A percentile compares a stretch with the other conserved stretches of the same genome.
These are phyloP conservation scores for Nemotelus pantherinus DNA, from an alignment of 2,888 invertebrate species.

Conservation along the genomic window DNA sequence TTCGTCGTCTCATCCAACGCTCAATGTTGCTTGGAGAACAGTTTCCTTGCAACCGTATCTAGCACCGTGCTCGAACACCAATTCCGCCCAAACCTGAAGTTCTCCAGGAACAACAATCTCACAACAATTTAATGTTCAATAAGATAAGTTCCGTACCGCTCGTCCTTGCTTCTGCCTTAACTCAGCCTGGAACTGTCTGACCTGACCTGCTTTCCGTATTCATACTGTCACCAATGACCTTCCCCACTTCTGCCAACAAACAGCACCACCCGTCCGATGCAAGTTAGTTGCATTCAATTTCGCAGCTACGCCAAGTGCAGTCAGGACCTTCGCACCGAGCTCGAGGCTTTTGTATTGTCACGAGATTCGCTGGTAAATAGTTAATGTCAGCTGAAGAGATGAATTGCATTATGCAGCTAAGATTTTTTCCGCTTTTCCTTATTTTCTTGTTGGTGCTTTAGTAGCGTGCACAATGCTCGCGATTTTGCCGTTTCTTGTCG, in stretches of 20 bases:
- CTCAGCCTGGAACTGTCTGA: no score
- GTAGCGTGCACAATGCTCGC: background rate
- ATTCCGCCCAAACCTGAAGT: background rate
- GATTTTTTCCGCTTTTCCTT: background rate
- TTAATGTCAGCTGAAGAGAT: conserved; percentile 24
- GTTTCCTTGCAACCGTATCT: no score
- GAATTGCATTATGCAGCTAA: conserved; percentile 27
- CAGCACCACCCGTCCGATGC: background rate
- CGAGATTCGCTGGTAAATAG: conserved; percentile 20
- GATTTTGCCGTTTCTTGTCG: background rate
- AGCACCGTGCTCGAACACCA: background rate
- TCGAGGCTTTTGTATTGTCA: conserved; percentile 6
- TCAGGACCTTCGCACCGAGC: background rate
- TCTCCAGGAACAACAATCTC: background rate
- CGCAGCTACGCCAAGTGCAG: background rate
- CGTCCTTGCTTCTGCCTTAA: no score
- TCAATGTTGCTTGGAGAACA: no score
- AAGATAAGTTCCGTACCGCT: no score
- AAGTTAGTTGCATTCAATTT: background rate
- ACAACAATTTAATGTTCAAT: no score
- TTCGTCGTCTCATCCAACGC: no score
- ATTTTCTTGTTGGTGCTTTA: background rate
- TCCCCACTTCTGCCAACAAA: no score
- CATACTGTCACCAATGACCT: no score
- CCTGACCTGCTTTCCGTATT: no score